phyloP scores from a whole-genome alignment of 1,140 invertebrate genomes.

The Drosophila truncata region DNA sequence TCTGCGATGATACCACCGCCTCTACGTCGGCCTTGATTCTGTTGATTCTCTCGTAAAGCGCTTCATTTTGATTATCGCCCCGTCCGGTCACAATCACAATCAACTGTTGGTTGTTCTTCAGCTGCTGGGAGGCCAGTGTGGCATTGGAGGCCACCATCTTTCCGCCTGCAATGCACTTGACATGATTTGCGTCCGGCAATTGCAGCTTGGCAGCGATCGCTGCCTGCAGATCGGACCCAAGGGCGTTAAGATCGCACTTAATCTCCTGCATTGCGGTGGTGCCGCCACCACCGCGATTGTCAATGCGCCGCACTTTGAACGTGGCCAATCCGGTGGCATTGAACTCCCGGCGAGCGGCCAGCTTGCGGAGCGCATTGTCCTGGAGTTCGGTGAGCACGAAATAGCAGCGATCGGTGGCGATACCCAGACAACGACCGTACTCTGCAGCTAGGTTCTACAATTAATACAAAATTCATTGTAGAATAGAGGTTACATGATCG shows the following conservation, averaged over 20 bases:
- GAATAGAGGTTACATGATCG: background rate
- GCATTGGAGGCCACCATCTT: conserved; percentile 87
- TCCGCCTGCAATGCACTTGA: conserved; percentile 90
- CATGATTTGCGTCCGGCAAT: conserved; percentile 67
- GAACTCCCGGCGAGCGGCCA: conserved; percentile 88
- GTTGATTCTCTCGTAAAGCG: conserved; percentile 68
- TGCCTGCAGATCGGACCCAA: conserved; percentile 87
- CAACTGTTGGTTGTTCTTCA: conserved; percentile 89
- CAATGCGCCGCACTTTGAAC: conserved; percentile 74
- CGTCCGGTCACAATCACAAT: conserved; percentile 88
- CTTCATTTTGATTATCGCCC: conserved; percentile 61
- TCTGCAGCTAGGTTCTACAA: conserved; percentile 87
- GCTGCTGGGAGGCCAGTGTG: conserved; percentile 87
- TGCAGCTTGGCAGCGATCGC: conserved; percentile 86
- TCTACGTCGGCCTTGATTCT: conserved; percentile 79
- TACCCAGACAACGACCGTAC: conserved; percentile 82
- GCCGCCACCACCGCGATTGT: conserved; percentile 65
- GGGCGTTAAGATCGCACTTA: conserved; percentile 73
- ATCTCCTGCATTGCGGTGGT: conserved; percentile 71
- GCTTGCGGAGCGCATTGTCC: conserved; percentile 89
- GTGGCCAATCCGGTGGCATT: conserved; percentile 87
- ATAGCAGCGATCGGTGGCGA: conserved; percentile 86
- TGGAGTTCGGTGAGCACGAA: conserved; percentile 88
- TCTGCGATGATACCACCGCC: conserved; percentile 66
- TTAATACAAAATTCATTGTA: conserved; percentile 35